These are phyloP conservation scores for Aepyceros melampus DNA, from an alignment of 2,113 vertebrate species.

Conservation along the genomic window DNA sequence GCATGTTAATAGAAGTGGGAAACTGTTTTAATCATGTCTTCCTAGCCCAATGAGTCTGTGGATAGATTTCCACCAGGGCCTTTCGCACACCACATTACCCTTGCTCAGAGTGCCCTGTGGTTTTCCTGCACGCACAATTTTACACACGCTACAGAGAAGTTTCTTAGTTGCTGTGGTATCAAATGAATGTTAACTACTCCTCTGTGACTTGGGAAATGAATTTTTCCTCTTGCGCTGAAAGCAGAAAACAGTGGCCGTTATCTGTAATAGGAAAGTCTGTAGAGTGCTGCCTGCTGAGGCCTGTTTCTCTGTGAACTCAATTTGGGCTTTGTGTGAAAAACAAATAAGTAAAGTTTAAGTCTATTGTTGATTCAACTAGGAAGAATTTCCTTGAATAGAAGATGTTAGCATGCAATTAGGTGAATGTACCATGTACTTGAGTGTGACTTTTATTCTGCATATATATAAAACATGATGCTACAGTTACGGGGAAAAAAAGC, in stretches of 20 bases:
- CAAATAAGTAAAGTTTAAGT: background rate
- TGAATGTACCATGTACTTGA: background rate
- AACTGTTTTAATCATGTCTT: constrained; percentile 43
- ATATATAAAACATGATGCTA: background rate
- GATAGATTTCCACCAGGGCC: constrained; percentile 12
- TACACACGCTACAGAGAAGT: background rate
- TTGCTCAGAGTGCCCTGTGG: background rate
- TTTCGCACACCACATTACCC: constrained; percentile 50
- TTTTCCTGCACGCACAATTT: constrained; percentile 13
- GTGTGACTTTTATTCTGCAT: background rate
- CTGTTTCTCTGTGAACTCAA: constrained; percentile 34
- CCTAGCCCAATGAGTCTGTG: background rate
- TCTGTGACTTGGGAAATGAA: background rate
- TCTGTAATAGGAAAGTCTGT: background rate
- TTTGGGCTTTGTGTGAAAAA: constrained; percentile 33
- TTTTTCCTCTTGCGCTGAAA: background rate
- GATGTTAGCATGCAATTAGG: background rate
- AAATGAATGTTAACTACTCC: constrained; percentile 50
- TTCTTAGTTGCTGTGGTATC: background rate
- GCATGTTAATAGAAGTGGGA: constrained; percentile 22
- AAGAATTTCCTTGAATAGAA: constrained; percentile 24
- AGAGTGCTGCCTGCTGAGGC: background rate
- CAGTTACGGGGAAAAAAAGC: background rate
- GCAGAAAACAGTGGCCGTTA: constrained; percentile 31
- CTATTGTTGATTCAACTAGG: constrained; percentile 3